A percentile compares a stretch with the other conserved stretches of the same genome.
These are phyloP conservation scores for Lamellibrachia satsuma DNA, from an alignment of 2,888 invertebrate species.

Conservation along the genomic window DNA sequence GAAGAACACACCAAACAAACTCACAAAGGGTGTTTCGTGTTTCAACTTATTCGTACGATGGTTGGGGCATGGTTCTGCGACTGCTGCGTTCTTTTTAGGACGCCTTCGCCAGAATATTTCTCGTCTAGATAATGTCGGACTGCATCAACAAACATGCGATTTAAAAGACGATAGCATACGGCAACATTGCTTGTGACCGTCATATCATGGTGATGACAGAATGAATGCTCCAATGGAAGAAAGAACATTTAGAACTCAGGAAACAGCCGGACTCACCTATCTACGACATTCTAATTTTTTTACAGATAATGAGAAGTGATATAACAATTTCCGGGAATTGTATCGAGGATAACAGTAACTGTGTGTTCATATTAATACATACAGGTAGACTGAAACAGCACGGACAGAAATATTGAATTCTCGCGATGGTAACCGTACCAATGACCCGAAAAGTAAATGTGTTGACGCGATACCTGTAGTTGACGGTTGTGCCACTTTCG, in stretches of 20 bases:
- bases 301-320: neutral
- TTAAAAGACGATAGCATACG: too few relatives aligned
- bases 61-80: neutral
- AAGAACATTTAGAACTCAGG: too few relatives aligned
- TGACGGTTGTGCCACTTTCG: neutral
- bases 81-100: neutral
- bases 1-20: neutral
- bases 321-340: neutral
- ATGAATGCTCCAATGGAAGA: too few relatives aligned
- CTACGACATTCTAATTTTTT: neutral
- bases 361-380: neutral
- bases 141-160: neutral
- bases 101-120: conserved; percentile 10
- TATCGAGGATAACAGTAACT: neutral
- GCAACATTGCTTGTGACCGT: too few relatives aligned
- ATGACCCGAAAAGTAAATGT: neutral
- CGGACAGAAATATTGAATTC: too few relatives aligned
- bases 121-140: neutral
- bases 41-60: neutral
- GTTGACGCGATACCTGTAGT: neutral
- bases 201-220: too few relatives aligned
- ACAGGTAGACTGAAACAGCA: neutral
- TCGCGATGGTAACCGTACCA: neutral
- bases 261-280: neutral
- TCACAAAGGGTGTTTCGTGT: neutral